Percentiles rank a stretch among this genome's conserved stretches.
Evolutionary conservation across 2,797 vertebrate species (phyloP).

Genomic region (Protonibea diacanthus): DNA sequence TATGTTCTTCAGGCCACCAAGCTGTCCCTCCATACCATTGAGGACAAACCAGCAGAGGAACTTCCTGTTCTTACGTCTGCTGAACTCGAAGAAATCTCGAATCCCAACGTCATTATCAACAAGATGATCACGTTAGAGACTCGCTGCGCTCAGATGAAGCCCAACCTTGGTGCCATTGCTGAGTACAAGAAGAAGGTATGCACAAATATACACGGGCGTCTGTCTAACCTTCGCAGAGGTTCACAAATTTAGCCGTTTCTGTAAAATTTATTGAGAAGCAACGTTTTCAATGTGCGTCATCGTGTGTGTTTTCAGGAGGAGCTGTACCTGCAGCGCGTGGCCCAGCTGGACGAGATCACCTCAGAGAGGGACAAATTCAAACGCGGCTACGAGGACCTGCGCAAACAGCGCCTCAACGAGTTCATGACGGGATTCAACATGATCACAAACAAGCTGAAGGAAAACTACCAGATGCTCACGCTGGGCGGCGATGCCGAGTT

Average conservation of each 20-base stretch:
- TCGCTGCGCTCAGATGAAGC: conserved; percentile 90
- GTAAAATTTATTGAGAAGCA: not conserved
- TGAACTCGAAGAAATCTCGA: conserved; percentile 87
- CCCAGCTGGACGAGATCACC: conserved; percentile 94
- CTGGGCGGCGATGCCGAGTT: conserved; percentile 96
- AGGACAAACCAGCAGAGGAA: conserved; percentile 85
- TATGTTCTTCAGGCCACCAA: conserved; percentile 86
- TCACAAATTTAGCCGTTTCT: too few relatives aligned
- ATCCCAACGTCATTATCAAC: conserved; percentile 88
- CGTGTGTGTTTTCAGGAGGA: conserved; percentile 87
- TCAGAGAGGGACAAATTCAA: conserved; percentile 91
- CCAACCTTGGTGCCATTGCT: conserved; percentile 92
- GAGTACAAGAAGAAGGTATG: conserved; percentile 95
- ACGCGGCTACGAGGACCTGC: conserved; percentile 90
- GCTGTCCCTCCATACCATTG: conserved; percentile 89
- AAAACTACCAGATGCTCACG: conserved; percentile 99
- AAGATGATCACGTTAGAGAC: conserved; percentile 93
- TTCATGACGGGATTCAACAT: conserved; percentile 98
- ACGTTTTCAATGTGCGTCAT: not conserved
- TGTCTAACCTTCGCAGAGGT: not conserved
- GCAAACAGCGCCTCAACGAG: conserved; percentile 95
- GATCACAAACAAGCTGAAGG: conserved; percentile 98
- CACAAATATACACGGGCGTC: not conserved
- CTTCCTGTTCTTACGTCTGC: conserved; percentile 84
- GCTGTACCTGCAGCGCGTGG: conserved; percentile 93